These are phyloP conservation scores for Sebastes diaconus DNA, from an alignment of 2,797 vertebrate species.

Conservation along the genomic window DNA sequence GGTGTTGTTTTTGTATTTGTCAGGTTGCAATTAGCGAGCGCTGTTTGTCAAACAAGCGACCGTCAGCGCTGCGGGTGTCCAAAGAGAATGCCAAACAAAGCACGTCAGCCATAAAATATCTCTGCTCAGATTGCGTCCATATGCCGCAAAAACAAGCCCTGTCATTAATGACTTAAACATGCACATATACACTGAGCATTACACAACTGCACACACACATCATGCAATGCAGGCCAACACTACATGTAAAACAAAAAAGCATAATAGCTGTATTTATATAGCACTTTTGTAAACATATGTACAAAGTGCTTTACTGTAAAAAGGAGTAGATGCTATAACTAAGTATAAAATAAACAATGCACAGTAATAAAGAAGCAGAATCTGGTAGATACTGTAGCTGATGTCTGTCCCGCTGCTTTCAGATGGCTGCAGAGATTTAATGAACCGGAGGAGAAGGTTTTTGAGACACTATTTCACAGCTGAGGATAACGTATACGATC, in stretches of 20 bases:
- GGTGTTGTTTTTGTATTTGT: constrained; percentile 54
- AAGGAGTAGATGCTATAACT: neutral
- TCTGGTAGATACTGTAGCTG: neutral
- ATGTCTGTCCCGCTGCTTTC: neutral
- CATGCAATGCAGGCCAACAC: neutral
- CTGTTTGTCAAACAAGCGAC: constrained; percentile 58
- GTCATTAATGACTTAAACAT: constrained; percentile 1
- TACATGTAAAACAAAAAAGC: neutral
- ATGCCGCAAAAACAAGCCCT: constrained; percentile 4
- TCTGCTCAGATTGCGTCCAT: constrained; percentile 2
- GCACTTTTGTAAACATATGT: neutral
- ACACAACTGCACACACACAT: neutral
- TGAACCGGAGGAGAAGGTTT: neutral
- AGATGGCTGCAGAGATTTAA: neutral
- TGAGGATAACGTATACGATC: neutral
- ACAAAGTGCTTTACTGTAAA: neutral
- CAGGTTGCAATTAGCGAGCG: constrained; percentile 58
- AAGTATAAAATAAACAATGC: neutral
- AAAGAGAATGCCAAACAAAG: constrained; percentile 13
- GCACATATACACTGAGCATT: neutral
- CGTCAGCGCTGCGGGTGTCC: constrained; percentile 28
- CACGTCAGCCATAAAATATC: constrained; percentile 8
- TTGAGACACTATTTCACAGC: neutral
- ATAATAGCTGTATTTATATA: neutral
- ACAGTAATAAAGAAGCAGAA: neutral